phyloP scores from a whole-genome alignment of 2,797 vertebrate genomes.

The Halcyon badia region DNA sequence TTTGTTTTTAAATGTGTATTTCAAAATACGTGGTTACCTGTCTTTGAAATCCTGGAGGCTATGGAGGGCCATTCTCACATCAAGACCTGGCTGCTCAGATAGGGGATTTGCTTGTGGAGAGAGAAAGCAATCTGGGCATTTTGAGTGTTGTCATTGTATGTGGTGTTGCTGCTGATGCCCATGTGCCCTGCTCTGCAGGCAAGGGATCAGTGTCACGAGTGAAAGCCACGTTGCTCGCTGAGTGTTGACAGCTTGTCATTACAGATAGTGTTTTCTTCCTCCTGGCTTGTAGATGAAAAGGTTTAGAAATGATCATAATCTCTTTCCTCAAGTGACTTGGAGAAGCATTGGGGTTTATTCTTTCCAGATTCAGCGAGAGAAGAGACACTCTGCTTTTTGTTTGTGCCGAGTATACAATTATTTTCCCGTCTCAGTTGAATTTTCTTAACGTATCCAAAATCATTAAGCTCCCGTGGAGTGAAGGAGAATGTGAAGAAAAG shows the following conservation, averaged over 20 bases:
- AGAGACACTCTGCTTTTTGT: neutral
- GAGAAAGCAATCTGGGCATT: neutral
- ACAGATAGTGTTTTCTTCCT: neutral
- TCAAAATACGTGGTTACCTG: fast-evolving
- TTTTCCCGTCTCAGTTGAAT: fast-evolving
- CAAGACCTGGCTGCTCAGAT: neutral
- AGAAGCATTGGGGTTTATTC: neutral
- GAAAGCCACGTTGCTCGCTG: fast-evolving
- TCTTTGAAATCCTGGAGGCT: neutral
- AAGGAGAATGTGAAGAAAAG: neutral
- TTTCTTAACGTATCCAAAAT: neutral
- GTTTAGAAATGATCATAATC: neutral
- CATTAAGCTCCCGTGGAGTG: fast-evolving
- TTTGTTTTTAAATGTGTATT: neutral
- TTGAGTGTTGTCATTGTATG: neutral
- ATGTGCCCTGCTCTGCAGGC: neutral
- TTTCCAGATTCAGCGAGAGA: neutral
- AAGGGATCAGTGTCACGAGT: neutral
- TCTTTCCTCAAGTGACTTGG: neutral
- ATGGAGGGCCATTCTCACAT: neutral
- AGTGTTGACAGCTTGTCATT: neutral
- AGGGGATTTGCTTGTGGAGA: neutral
- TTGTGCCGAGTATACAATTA: neutral
- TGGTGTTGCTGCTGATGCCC: neutral
- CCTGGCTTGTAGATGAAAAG: neutral